Evolutionary conservation across 2,113 vertebrate species (phyloP), one percentile per base, ranked within the genome.

Genomic region (Nannospalax galili): DNA sequence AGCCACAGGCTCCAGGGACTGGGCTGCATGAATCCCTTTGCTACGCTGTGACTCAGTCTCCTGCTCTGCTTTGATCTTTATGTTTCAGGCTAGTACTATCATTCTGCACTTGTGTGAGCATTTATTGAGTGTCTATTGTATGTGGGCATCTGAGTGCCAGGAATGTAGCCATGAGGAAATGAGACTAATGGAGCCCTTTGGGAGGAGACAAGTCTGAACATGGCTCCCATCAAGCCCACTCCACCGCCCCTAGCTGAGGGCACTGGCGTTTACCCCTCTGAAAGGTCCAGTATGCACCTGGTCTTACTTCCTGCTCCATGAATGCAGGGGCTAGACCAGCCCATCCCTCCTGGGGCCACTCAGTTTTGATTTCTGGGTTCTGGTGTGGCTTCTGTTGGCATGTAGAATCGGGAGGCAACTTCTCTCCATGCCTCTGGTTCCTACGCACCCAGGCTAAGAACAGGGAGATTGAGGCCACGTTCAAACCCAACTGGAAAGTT

Each of bases 401-500:
- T 8, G 1, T 12, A 24, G 74, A 45, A 24, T 10, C 4, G 62
- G 48, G 1, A 28, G 3, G 40, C 24, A 40, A 70, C 32, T 20
- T 48, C 22, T 93, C 60, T 40, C 3, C 4, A 17, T 3, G 32
- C 22, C 5, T 0, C 35, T 0, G 45, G 56, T 82, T 90, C 91
- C 86, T 79, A 64, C 28, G 84, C 1, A 37, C 80, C 20, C 93
- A 99, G 99, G 98, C 97, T 16, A 98, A 89, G 92, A 87, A 98
- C 60, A 97, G 90, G 78, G 98, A 99, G 5, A 8, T 99, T 0
- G 96, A 98, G 14, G 97, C 98, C 60, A 96, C 96, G 79, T 85
- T 99, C 89, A 98, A 98, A 85, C 91, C 98, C 40, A 97, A 98
- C 88, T 98, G 96, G 88, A 98, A 98, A 86, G 98, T 98, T 40